Evolutionary conservation across 2,888 invertebrate species (phyloP).

Genomic region (Drosophila demipolita): DNA sequence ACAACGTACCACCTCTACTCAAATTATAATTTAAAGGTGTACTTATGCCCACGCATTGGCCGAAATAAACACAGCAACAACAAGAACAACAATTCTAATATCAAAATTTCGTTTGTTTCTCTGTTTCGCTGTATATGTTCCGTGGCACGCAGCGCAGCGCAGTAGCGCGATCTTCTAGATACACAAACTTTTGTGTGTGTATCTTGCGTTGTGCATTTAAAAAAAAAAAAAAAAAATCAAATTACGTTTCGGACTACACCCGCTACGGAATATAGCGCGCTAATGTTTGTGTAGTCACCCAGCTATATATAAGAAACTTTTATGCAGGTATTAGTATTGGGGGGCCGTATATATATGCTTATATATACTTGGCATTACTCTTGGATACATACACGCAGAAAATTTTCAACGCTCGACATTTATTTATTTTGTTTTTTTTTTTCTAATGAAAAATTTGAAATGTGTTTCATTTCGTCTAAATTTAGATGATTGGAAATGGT

Average conservation of each 20-base stretch:
- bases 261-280: conserved; percentile 50
- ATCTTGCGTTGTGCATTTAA: conserved; percentile 64
- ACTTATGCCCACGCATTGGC: conserved; percentile 48
- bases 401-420: conserved; percentile 64
- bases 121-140: conserved; percentile 24
- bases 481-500: conserved; percentile 79
- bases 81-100: conserved; percentile 5
- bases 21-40: conserved; percentile 44
- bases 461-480: conserved; percentile 79
- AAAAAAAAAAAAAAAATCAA: conserved; percentile 56
- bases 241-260: conserved; percentile 69
- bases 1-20: conserved; percentile 22
- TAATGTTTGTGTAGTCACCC: conserved; percentile 68
- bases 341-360: conserved; percentile 23
- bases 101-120: conserved; percentile 46
- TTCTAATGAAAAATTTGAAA: conserved; percentile 77
- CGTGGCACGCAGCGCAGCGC: conserved; percentile 38
- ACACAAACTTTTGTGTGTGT: conserved; percentile 44
- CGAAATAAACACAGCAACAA: conserved; percentile 39
- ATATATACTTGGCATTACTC: conserved; percentile 61
- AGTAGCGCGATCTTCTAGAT: conserved; percentile 54
- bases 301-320: conserved; percentile 35
- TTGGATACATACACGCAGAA: conserved; percentile 60
- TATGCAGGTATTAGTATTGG: conserved; percentile 21
- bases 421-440: conserved; percentile 32